Percentiles rank a stretch among this genome's conserved stretches.
Evolutionary conservation across 2,888 invertebrate genomes (phyloP).

Genomic region (Plebejus melissa): DNA sequence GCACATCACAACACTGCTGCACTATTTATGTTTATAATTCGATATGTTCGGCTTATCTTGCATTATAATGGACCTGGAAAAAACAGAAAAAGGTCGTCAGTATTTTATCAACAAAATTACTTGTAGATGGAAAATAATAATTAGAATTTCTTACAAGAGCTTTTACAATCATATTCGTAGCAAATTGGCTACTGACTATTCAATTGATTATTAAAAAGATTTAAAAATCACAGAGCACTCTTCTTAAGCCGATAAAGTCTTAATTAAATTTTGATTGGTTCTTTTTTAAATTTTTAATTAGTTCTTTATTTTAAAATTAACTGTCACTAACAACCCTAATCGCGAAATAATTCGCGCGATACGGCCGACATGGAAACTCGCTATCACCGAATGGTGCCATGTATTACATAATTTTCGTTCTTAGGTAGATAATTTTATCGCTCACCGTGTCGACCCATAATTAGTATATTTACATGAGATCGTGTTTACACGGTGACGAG

Average conservation of each 20-base stretch:
- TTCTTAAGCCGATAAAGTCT: neutral
- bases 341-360: slow-evolving; percentile 33
- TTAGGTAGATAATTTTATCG: slow-evolving; percentile 54
- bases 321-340: neutral
- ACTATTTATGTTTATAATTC: slow-evolving; percentile 64
- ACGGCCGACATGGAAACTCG: slow-evolving; percentile 51
- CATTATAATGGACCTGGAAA: slow-evolving; percentile 71
- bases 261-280: neutral
- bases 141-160: neutral
- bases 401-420: slow-evolving; percentile 64
- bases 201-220: too few relatives aligned
- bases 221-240: neutral
- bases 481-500: slow-evolving; percentile 26
- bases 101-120: neutral
- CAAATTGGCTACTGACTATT: too few relatives aligned
- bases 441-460: slow-evolving; percentile 42
- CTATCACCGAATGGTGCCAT: slow-evolving; percentile 55
- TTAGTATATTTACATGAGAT: slow-evolving; percentile 31
- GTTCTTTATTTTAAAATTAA: slow-evolving; percentile 15
- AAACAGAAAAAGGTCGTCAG: slow-evolving; percentile 40
- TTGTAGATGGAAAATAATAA: neutral
- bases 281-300: neutral
- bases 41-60: slow-evolving; percentile 57
- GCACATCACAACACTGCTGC: slow-evolving; percentile 32
- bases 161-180: neutral